These are phyloP conservation scores for Hemibagrus guttatus DNA, from an alignment of 2,797 vertebrate species.

Conservation along the genomic window DNA sequence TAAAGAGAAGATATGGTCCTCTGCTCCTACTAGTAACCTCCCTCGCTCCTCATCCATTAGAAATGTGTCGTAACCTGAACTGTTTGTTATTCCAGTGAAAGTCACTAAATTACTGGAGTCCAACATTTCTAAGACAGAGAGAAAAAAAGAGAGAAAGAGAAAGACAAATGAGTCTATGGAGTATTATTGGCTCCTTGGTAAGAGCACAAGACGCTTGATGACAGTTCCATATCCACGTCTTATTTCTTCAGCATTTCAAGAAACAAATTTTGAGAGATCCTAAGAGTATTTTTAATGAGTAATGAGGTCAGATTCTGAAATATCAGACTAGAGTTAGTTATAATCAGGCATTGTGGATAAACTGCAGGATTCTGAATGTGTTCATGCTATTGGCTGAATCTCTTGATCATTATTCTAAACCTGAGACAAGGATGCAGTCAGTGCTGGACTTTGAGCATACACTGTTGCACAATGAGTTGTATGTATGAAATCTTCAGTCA, in stretches of 20 bases:
- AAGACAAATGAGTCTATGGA: conserved; percentile 21
- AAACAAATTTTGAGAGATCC: background rate
- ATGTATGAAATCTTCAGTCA: background rate
- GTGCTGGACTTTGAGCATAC: background rate
- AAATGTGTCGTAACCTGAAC: conserved; percentile 93
- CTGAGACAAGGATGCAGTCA: conserved; percentile 26
- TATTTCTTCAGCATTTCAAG: background rate
- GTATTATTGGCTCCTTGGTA: background rate
- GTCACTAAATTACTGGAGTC: conserved; percentile 92
- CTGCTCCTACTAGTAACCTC: conserved; percentile 91
- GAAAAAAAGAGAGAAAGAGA: conserved; percentile 14
- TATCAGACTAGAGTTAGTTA: background rate
- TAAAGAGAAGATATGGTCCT: conserved; percentile 97
- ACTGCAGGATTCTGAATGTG: conserved; percentile 52
- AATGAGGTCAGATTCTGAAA: background rate
- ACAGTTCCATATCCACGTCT: background rate
- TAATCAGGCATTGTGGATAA: background rate
- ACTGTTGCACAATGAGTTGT: conserved; percentile 5
- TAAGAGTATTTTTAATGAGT: conserved; percentile 1
- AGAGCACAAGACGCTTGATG: background rate
- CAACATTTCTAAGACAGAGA: conserved; percentile 86
- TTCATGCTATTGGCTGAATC: conserved; percentile 71
- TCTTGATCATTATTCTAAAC: conserved; percentile 72
- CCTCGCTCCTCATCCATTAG: conserved; percentile 94
- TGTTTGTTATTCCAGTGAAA: conserved; percentile 90